Evolutionary conservation across 2,888 invertebrate genomes (phyloP).

Genomic region (Himalopsyche tibetana): DNA sequence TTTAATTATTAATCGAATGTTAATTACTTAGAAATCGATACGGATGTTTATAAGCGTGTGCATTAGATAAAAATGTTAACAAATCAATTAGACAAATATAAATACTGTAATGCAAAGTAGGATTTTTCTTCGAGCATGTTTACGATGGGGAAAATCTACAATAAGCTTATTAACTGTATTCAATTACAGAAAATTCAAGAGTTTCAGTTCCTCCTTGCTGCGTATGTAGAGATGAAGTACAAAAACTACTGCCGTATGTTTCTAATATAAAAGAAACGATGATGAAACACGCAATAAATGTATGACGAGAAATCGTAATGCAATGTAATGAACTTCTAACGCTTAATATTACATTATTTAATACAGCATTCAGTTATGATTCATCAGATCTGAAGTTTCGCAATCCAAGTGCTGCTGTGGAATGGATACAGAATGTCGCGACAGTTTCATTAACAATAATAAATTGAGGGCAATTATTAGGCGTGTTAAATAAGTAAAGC

Average conservation of each 20-base stretch:
- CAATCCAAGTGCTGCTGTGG: conserved; percentile 18
- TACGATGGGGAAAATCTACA: too few relatives aligned
- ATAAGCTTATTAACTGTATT: neutral
- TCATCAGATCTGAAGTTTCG: conserved; percentile 13
- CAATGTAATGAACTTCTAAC: neutral
- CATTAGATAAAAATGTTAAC: too few relatives aligned
- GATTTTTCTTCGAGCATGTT: too few relatives aligned
- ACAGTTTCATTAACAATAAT: conserved; percentile 20
- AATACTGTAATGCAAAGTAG: too few relatives aligned
- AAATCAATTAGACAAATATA: too few relatives aligned
- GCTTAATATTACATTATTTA: neutral
- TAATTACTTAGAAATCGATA: too few relatives aligned
- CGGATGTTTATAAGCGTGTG: too few relatives aligned
- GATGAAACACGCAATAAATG: neutral
- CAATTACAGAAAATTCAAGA: neutral
- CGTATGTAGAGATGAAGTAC: neutral
- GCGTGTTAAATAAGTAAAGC: conserved; percentile 2
- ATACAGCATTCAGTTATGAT: neutral
- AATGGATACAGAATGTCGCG: conserved; percentile 11
- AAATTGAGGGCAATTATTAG: conserved; percentile 20
- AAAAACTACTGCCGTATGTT: neutral
- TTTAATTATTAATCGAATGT: too few relatives aligned
- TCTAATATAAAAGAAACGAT: neutral
- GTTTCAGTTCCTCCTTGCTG: neutral
- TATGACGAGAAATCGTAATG: neutral